Percentiles rank a stretch among this genome's conserved stretches.
Conservation (phyloP, 2,888 invertebrate genomes). For the Hyposoter dolosus region DNA sequence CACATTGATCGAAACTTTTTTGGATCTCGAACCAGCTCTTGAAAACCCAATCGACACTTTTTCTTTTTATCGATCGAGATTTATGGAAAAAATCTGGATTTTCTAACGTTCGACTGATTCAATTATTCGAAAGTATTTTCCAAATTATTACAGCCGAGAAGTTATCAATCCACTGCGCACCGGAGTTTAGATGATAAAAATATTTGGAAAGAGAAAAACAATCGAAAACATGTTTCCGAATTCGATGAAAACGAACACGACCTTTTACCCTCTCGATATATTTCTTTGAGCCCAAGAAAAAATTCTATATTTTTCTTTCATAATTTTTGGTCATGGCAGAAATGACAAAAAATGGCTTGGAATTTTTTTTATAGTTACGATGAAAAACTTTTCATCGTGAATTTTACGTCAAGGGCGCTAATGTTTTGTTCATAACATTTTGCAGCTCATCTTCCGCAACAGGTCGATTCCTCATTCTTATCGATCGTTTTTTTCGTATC, state of each 20-base stretch:
- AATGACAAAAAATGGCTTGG: too few relatives aligned
- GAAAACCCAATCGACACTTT: neutral
- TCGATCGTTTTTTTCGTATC: slow-evolving; percentile 58
- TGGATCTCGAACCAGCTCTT: neutral
- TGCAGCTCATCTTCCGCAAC: slow-evolving; percentile 57
- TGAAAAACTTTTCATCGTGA: neutral
- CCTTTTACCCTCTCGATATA: too few relatives aligned
- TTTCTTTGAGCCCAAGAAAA: too few relatives aligned
- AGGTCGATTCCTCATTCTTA: slow-evolving; percentile 60
- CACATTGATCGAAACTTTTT: slow-evolving; percentile 30
- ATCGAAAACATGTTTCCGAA: neutral
- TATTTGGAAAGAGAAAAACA: neutral
- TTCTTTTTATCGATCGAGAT: neutral
- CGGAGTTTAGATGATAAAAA: neutral
- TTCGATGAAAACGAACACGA: too few relatives aligned
- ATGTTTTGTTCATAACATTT: neutral
- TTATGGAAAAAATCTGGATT: neutral
- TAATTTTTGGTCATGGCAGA: too few relatives aligned
- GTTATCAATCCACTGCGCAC: too few relatives aligned
- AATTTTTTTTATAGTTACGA: too few relatives aligned
- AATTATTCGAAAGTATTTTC: neutral
- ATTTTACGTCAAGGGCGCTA: neutral
- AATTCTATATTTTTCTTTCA: too few relatives aligned
- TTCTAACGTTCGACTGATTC: neutral
- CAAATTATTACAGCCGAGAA: neutral